Evolutionary conservation across 1,140 invertebrate genomes (phyloP), one percentile per base, ranked within the genome.

Genomic region (Eurosta solidaginis): DNA sequence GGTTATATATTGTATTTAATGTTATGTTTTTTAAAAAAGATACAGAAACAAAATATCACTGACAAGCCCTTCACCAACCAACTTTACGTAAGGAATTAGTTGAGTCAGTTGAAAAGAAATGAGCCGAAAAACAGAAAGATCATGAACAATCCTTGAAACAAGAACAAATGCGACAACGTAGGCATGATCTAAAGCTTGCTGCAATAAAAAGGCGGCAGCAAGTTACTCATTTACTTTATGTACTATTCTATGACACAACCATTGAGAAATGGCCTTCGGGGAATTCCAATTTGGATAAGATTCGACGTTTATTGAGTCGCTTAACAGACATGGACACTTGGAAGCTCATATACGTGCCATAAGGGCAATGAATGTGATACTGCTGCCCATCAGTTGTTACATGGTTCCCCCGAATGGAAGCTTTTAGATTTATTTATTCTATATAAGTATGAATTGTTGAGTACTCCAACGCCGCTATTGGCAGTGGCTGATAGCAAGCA

Each of bases 321-420:
- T 81, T 79, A 36, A 50, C 82, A 68, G 81, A 82, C 33, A 74
- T 77, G n/a, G 81, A 80, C 1, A 50, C 78, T 4, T 86, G 83
- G 83, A 83, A 83, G 27, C 27, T 80, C 10, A 54, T 86, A 2
- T 84, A 85, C 50, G 84, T 85, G 83, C 40, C 78, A 59, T 79
- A 86, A 86, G 27, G 85, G 85, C 0, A 86, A 86, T 52, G 83
- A 86, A 20, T 85, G 85, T 12, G 79, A 79, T 54, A 75, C 83
- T 5, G 80, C 86, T 4, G 80, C 81, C 4, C 86, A 87, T 80
- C 86, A 87, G 50, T 77, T 88, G 2, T 82, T 85, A 4, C 86
- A 88, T 29, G 86, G 86, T 9, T 47, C 82, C 2, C 77, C 86
- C 1, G 86, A 88, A 74, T 87, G 86, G 85, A 82, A 82, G n/a